Evolutionary conservation across 2,797 vertebrate genomes (phyloP), one percentile per base, ranked within the genome.

Genomic region (Brotula barbata): DNA sequence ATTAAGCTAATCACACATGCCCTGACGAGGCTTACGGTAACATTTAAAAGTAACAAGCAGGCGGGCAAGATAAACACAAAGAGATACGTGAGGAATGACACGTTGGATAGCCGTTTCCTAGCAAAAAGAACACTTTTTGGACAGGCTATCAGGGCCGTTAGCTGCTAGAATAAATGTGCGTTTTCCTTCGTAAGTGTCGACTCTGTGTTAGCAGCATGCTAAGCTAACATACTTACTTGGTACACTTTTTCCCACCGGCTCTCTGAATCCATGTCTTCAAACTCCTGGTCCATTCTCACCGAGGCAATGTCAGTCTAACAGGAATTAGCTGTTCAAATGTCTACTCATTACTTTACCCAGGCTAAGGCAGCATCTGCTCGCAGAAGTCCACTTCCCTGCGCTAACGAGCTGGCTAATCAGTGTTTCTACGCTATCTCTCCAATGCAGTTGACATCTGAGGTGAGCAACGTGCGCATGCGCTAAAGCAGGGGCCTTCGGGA

Each of bases 191-290:
- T 13, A 41, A 67, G 61, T 66, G 43, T 69, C 34, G 34, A 12
- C 34, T 36, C 57, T 61, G 40, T 33, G 58, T 74, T 87, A 87
- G 82, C 84, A 64, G 12, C 3, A 17, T 60, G 82, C 78, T 87
- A 87, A 42, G 83, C 85, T 86, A 83, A 82, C 63, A 87, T 9
- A 91, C 94, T 95, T 88, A 96, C 95, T 82, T 91, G 72, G 82
- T 96, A 97, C 11, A 95, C 85, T 79, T 93, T 94, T 62, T 96
- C 95, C 95, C 95, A 97, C 89, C 92, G 93, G 87, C 92, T 92
- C 68, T 92, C 90, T 14, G 91, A 91, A 48, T 97, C 94, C 76
- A 93, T 89, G 77, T 94, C 93, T 73, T 93, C 89, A 88, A 95
- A 96, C 80, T 96, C 92, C 81, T 88, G 90, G 76, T 96, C 92